Conservation (phyloP, 2,113 vertebrate genomes). For the Helogale parvula region DNA sequence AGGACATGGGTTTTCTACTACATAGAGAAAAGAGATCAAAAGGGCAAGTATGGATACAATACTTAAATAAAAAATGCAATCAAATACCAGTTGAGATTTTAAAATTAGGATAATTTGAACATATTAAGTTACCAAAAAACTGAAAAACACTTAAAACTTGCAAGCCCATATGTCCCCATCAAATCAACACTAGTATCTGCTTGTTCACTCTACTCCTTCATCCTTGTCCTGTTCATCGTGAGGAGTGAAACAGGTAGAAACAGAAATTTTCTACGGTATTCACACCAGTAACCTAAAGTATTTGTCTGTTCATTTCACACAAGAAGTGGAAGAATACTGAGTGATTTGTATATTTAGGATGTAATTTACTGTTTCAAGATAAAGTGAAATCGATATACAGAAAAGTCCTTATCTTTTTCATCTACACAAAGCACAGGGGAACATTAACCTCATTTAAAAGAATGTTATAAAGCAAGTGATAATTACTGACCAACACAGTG, state of each 20-base stretch:
- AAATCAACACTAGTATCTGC: no score
- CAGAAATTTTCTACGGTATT: background rate
- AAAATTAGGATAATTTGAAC: background rate
- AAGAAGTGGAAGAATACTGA: background rate
- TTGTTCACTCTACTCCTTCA: background rate
- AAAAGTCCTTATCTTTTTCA: background rate
- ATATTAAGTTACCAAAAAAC: no score
- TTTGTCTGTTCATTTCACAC: background rate
- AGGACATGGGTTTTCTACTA: slow-evolving; percentile 52
- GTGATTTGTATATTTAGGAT: background rate
- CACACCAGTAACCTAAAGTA: background rate
- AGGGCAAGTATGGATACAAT: background rate
- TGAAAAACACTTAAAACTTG: background rate
- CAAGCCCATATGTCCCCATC: background rate
- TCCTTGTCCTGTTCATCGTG: background rate
- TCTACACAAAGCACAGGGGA: background rate
- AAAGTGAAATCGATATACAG: background rate
- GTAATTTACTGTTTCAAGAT: background rate
- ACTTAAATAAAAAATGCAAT: background rate
- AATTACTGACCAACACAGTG: slow-evolving; percentile 82
- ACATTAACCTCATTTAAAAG: background rate
- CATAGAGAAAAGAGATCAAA: background rate
- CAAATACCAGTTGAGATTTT: background rate
- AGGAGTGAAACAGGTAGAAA: background rate
- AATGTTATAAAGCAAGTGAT: background rate